These are phyloP conservation scores for Drosophila hydei DNA, from an alignment of 1,140 invertebrate species.

Conservation along the genomic window DNA sequence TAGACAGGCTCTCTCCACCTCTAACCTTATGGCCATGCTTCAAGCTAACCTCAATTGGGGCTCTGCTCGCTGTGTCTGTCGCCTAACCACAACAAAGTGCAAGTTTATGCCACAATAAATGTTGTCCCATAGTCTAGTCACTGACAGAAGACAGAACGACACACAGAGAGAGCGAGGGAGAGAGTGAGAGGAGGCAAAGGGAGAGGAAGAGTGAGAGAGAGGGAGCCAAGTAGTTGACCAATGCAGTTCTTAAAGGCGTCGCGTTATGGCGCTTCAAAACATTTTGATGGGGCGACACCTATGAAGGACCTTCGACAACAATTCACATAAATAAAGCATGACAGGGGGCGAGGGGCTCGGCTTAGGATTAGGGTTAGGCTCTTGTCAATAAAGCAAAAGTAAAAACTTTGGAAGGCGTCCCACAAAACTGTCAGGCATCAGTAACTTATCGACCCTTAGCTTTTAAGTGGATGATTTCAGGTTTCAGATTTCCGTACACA, in stretches of 20 bases:
- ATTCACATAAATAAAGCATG: conserved; percentile 64
- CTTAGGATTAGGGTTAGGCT: conserved; percentile 2
- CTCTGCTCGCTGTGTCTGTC: conserved; percentile 23
- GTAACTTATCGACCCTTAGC: conserved; percentile 81
- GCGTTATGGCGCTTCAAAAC: conserved; percentile 16
- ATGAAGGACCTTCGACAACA: conserved; percentile 56
- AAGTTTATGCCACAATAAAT: conserved; percentile 80
- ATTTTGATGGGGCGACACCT: conserved; percentile 53
- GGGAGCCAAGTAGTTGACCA: conserved; percentile 15
- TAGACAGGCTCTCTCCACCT: not conserved
- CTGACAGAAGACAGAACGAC: not conserved
- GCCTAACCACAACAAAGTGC: conserved; percentile 74
- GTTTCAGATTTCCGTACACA: conserved; percentile 65
- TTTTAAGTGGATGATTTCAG: conserved; percentile 81
- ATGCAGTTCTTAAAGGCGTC: conserved; percentile 10
- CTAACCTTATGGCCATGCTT: conserved; percentile 15
- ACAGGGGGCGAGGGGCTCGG: not conserved
- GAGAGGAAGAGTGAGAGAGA: not conserved
- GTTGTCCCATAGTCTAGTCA: conserved; percentile 31
- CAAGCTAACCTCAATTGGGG: conserved; percentile 40
- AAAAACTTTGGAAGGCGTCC: conserved; percentile 40
- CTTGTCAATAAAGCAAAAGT: conserved; percentile 23
- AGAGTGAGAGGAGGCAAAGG: not conserved
- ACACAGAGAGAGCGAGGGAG: not conserved
- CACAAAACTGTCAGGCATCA: conserved; percentile 80